These are phyloP conservation scores for Trachelus stipa DNA, from an alignment of 2,888 invertebrate species.

Conservation along the genomic window DNA sequence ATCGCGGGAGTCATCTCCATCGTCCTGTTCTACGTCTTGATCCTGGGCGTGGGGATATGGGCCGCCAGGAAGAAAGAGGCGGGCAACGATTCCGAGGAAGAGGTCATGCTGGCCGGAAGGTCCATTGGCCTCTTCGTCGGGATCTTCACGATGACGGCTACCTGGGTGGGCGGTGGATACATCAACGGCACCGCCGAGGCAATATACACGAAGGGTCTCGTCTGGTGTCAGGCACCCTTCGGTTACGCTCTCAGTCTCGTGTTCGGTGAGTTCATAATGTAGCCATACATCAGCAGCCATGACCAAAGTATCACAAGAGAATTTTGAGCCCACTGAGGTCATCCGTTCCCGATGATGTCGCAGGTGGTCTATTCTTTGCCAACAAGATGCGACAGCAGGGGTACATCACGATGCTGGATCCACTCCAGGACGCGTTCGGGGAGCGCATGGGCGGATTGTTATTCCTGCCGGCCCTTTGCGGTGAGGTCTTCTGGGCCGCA, in stretches of 20 bases:
- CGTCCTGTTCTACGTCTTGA: conserved; percentile 94
- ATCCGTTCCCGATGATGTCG: conserved; percentile 16
- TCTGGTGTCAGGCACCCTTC: conserved; percentile 99
- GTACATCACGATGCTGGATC: conserved; percentile 98
- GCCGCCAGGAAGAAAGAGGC: conserved; percentile 93
- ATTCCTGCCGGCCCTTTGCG: conserved; percentile 95
- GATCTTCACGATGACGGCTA: conserved; percentile 99
- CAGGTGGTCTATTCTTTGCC: conserved; percentile 97
- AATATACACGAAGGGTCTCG: conserved; percentile 90
- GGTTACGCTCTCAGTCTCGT: conserved; percentile 96
- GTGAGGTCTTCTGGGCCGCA: conserved; percentile 99
- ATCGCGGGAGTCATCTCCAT: conserved; percentile 93
- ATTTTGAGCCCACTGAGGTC: neutral
- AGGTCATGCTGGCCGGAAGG: conserved; percentile 98
- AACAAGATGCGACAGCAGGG: conserved; percentile 98
- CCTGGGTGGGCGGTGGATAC: conserved; percentile 99
- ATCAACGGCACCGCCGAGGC: conserved; percentile 99
- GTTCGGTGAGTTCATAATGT: conserved; percentile 76
- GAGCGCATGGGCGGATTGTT: conserved; percentile 97
- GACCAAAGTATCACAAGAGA: neutral
- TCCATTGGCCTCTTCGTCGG: conserved; percentile 98
- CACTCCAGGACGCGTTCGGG: conserved; percentile 96
- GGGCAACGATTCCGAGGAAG: conserved; percentile 93
- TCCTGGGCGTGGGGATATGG: conserved; percentile 96
- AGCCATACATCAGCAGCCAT: neutral